Evolutionary conservation across 2,797 vertebrate genomes (phyloP), one percentile per base, ranked within the genome.

Genomic region (Phyllotis vaccarum): DNA sequence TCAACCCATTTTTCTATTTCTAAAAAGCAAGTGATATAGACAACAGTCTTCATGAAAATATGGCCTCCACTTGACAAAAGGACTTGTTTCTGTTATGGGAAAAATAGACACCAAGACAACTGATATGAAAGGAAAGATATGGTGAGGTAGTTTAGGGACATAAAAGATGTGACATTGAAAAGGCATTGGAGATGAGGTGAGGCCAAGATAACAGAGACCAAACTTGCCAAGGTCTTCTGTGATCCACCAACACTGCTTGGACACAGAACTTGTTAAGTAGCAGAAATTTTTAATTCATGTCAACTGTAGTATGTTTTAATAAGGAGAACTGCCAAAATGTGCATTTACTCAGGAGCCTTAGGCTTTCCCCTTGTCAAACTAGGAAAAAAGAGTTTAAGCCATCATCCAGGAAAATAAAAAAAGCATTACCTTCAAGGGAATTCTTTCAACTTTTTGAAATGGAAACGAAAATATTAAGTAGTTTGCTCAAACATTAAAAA

Each of bases 381-480:
- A 37, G 31, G 40, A 94, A 92, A 22, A 6, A 19, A 10, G 22
- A 78, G 49, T 37, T 95, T 83, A 91, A 83, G 68, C 5, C 37
- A 12, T 68, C 29, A 72, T 46, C 21, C 87, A 34, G 43, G 46
- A 75, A 70, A n/a, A n/a, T n/a, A n/a, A 13, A 70, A 64, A 60
- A 14, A 74, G 43, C 49, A 54, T 14, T 80, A 49, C 9, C 29
- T 46, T 16, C 64, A 70, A 54, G 89, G 21, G 40, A 91, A 76
- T 89, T 14, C 56, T 60, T 49, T 86, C 11, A 79, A 64, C 21
- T 37, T 81, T 95, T 92, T 54, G 3, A 95, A 90, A 64, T 52
- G 78, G 74, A 85, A 89, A 72, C 91, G 66, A 95, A 88, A 93
- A 80, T 85, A 52, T 91, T 95, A 88, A 66, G 29, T 68, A 58